Conservation (phyloP, 2,888 invertebrate species). For the Nemoura dubitans region DNA sequence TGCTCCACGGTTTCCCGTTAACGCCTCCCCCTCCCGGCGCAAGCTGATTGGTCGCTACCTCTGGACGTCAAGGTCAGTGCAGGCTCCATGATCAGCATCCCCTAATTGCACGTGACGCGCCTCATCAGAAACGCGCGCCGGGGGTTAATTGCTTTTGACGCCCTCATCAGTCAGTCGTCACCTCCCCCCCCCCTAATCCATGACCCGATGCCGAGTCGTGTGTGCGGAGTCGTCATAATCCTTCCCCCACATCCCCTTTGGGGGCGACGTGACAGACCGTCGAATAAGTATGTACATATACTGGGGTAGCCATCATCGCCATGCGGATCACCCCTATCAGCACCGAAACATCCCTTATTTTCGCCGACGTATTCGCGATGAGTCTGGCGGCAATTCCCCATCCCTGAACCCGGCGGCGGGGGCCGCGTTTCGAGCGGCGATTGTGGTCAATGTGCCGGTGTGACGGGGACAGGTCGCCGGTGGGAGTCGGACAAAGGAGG, state of each 20-base stretch:
- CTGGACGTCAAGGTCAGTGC: background rate
- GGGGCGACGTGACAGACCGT: background rate
- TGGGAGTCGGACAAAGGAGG: background rate
- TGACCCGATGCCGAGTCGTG: no score
- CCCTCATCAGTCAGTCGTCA: slow-evolving; percentile 2
- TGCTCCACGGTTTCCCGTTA: no score
- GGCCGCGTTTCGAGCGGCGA: background rate
- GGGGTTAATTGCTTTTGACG: background rate
- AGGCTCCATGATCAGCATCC: background rate
- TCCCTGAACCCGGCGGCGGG: background rate
- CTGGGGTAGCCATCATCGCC: background rate
- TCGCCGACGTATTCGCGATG: background rate
- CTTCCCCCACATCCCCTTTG: background rate
- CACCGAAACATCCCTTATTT: background rate
- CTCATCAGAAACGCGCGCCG: background rate
- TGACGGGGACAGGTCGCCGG: background rate
- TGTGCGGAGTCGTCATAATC: background rate
- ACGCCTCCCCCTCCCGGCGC: no score
- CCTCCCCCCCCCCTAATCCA: background rate
- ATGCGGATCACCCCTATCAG: background rate
- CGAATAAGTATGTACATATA: background rate
- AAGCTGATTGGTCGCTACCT: background rate
- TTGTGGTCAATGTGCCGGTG: slow-evolving; percentile 1
- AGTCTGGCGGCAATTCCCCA: background rate
- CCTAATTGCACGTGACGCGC: background rate